phyloP scores from a whole-genome alignment of 30 jellyfish, hydroid and myxozoan species.

The Hydra vulgaris region DNA sequence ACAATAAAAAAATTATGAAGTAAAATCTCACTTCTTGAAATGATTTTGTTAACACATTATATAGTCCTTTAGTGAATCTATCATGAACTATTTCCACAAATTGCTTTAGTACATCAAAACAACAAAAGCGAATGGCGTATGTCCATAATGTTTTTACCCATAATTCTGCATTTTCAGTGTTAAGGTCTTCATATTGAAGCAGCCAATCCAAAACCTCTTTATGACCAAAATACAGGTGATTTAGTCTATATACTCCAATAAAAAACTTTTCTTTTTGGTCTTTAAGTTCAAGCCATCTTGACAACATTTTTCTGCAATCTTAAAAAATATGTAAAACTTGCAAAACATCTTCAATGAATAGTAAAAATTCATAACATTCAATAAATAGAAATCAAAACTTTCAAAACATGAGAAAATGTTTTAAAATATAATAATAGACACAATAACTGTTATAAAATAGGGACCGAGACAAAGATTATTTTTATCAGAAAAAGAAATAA shows the following conservation, averaged over 20 bases:
- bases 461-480: too few relatives aligned
- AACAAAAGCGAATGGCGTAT: not conserved
- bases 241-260: not conserved
- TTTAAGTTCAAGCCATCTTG: not conserved
- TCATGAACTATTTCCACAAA: not conserved
- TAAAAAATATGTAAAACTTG: not conserved
- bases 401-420: too few relatives aligned
- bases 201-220: slow-evolving; percentile 16
- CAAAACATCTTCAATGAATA: too few relatives aligned
- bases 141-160: not conserved
- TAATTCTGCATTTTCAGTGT: not conserved
- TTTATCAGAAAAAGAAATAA: too few relatives aligned
- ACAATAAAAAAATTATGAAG: too few relatives aligned
- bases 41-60: not conserved
- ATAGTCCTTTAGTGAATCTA: not conserved
- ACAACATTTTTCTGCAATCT: not conserved
- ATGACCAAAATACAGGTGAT: slow-evolving; percentile 9
- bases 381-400: too few relatives aligned
- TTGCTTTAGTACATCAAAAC: not conserved
- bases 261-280: not conserved
- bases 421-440: too few relatives aligned
- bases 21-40: slow-evolving; percentile 5
- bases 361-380: too few relatives aligned
- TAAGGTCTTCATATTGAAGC: slow-evolving; percentile 1
- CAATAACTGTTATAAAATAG: too few relatives aligned